phyloP scores from a whole-genome alignment of 2,113 vertebrate genomes.

The Sphaerodactylus townsendi region DNA sequence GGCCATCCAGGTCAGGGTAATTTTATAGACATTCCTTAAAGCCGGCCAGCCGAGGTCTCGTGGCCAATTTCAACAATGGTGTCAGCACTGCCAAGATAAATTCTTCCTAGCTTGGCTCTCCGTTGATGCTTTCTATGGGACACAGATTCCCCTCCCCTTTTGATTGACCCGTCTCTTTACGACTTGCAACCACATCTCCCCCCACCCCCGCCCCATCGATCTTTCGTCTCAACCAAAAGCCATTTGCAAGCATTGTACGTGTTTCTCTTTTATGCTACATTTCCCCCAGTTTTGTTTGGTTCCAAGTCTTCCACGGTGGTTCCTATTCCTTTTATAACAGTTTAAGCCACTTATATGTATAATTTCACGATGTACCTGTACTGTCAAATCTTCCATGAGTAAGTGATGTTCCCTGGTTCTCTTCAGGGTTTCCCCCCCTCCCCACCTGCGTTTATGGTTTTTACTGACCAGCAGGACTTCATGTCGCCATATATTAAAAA shows the following conservation, averaged over 20 bases:
- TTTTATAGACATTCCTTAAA: too few relatives aligned
- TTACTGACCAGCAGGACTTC: constrained; percentile 44
- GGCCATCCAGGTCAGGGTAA: too few relatives aligned
- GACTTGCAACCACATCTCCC: constrained; percentile 61
- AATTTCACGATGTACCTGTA: constrained; percentile 45
- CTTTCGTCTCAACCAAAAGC: constrained; percentile 49
- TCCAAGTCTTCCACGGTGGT: constrained; percentile 43
- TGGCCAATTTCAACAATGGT: constrained; percentile 46
- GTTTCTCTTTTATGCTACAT: constrained; percentile 46
- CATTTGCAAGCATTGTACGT: constrained; percentile 35
- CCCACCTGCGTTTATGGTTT: constrained; percentile 19
- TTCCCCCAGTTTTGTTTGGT: constrained; percentile 56
- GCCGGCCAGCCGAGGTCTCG: too few relatives aligned
- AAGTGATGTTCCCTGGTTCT: constrained; percentile 8
- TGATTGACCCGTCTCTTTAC: constrained; percentile 45
- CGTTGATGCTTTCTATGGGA: constrained; percentile 46
- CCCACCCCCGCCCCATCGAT: too few relatives aligned
- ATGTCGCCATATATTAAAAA: constrained; percentile 14
- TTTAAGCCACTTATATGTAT: constrained; percentile 17
- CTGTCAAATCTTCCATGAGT: constrained; percentile 33
- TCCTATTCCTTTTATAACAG: constrained; percentile 38
- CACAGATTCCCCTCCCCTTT: constrained; percentile 45
- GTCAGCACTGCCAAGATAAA: constrained; percentile 39
- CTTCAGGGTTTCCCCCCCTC: neutral
- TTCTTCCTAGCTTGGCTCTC: constrained; percentile 45